phyloP scores from a whole-genome alignment of 2,797 vertebrate genomes.

The Chrosomus eos region DNA sequence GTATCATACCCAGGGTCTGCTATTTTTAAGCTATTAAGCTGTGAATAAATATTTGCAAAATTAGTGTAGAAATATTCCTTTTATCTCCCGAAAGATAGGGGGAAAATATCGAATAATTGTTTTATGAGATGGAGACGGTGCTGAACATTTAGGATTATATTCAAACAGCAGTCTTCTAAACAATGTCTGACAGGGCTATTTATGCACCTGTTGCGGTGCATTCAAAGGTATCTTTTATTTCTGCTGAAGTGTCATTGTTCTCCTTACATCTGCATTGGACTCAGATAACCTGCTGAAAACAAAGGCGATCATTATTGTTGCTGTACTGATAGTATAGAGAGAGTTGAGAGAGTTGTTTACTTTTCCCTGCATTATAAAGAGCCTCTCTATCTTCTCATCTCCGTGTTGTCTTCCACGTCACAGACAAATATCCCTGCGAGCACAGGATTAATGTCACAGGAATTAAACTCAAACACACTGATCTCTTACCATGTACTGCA shows the following conservation, averaged over 20 bases:
- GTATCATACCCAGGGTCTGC: slow-evolving; percentile 12
- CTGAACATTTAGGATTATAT: neutral
- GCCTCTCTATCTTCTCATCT: slow-evolving; percentile 56
- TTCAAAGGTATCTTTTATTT: slow-evolving; percentile 52
- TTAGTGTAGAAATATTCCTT: slow-evolving; percentile 27
- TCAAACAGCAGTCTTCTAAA: neutral
- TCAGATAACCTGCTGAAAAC: slow-evolving; percentile 20
- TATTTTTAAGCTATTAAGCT: neutral
- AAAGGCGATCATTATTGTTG: slow-evolving; percentile 41
- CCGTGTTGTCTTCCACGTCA: slow-evolving; percentile 53
- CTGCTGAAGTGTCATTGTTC: slow-evolving; percentile 42
- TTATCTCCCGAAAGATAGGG: slow-evolving; percentile 45
- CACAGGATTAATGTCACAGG: slow-evolving; percentile 69
- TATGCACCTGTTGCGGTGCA: slow-evolving; percentile 51
- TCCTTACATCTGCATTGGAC: slow-evolving; percentile 5
- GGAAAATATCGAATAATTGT: slow-evolving; percentile 9
- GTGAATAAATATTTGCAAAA: slow-evolving; percentile 46
- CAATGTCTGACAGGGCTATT: slow-evolving; percentile 43
- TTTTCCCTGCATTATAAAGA: slow-evolving; percentile 44
- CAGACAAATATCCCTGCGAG: slow-evolving; percentile 60
- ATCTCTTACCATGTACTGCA: slow-evolving; percentile 65
- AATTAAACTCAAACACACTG: slow-evolving; percentile 71
- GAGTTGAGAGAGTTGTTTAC: slow-evolving; percentile 43
- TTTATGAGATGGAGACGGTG: neutral
- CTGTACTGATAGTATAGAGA: slow-evolving; percentile 39